These are phyloP conservation scores for Coreius guichenoti DNA, from an alignment of 2,797 vertebrate genomes.

Conservation along the genomic window DNA sequence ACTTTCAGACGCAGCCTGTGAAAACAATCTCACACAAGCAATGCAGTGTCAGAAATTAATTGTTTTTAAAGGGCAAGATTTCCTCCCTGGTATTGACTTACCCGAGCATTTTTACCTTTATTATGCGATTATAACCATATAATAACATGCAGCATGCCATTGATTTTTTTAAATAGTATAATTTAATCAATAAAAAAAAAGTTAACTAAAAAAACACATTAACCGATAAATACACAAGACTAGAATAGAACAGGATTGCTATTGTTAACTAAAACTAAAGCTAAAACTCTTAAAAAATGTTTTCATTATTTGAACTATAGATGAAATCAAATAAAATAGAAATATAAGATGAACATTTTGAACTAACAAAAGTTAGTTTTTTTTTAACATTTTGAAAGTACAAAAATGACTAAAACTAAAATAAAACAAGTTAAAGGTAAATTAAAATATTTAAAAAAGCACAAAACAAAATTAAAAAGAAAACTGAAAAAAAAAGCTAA, in stretches of 20 bases:
- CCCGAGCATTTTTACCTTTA: background rate
- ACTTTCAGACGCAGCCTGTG: too few relatives aligned
- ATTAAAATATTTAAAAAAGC: background rate
- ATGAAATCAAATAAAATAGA: too few relatives aligned
- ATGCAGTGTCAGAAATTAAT: background rate
- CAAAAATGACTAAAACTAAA: background rate
- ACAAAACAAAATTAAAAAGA: background rate
- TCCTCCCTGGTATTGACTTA: background rate
- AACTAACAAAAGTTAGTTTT: too few relatives aligned
- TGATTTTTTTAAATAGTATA: background rate
- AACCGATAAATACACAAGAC: too few relatives aligned
- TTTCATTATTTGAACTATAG: too few relatives aligned
- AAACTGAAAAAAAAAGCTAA: background rate
- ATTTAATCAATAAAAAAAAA: background rate
- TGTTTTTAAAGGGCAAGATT: background rate
- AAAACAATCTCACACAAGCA: too few relatives aligned
- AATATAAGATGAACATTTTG: too few relatives aligned
- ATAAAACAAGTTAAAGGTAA: background rate
- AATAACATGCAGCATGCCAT: background rate
- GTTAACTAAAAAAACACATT: background rate
- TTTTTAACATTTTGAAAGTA: too few relatives aligned
- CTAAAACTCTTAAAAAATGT: too few relatives aligned
- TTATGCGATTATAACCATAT: background rate
- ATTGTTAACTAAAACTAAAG: background rate
- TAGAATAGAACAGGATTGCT: too few relatives aligned